Evolutionary conservation across 2,888 invertebrate species (phyloP).

Genomic region (Pterostichus niger): DNA sequence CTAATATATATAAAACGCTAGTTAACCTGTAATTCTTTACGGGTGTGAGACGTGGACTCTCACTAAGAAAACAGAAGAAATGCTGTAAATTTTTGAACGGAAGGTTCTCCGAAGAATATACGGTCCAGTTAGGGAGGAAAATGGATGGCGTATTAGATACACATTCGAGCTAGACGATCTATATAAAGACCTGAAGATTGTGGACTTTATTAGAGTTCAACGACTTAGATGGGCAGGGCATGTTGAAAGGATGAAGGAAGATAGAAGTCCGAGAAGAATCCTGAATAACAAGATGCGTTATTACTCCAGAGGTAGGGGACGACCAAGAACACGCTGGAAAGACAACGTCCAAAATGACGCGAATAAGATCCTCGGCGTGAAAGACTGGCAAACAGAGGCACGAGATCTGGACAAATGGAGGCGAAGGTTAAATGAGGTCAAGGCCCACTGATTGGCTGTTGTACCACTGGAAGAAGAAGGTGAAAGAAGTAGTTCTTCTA

Average conservation of each 20-base stretch:
- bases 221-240: conserved; percentile 57
- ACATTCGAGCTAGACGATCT: neutral
- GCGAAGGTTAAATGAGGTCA: neutral
- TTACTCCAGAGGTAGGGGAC: neutral
- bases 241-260: conserved; percentile 57
- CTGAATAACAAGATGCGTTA: neutral
- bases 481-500: too few species aligned
- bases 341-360: neutral
- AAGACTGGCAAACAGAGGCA: neutral
- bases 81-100: conserved; percentile 37
- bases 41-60: conserved; percentile 10
- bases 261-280: neutral
- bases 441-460: too few species aligned
- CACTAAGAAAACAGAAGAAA: conserved; percentile 19
- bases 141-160: conserved; percentile 46
- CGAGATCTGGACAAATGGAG: neutral
- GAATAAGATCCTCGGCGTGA: neutral
- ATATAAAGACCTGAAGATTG: neutral
- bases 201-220: neutral
- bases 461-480: neutral
- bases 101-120: conserved; percentile 31
- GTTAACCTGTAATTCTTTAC: neutral
- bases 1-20: neutral
- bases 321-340: neutral
- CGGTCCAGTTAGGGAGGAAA: conserved; percentile 24